A percentile compares a stretch with the other conserved stretches of the same genome.
Conservation (phyloP, 2,113 vertebrate genomes). For the Caracal caracal region DNA sequence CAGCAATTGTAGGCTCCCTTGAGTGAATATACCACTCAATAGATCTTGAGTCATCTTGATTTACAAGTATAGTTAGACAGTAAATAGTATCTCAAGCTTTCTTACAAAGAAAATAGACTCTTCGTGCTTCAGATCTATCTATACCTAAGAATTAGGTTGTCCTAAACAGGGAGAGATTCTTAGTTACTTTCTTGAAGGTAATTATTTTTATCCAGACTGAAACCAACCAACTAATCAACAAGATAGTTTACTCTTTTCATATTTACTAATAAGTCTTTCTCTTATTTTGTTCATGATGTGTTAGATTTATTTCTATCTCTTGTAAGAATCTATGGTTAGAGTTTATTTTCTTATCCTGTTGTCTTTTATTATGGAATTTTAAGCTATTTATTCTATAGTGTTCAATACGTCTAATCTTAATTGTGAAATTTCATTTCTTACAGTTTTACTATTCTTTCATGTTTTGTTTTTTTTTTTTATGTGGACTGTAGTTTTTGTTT, state of each 20-base stretch:
- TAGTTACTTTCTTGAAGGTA: neutral
- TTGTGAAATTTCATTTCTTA: neutral
- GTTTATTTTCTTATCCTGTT: neutral
- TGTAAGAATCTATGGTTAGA: neutral
- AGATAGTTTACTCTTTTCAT: neutral
- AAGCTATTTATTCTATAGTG: neutral
- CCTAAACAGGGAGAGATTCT: neutral
- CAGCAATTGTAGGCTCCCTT: neutral
- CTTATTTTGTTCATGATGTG: neutral
- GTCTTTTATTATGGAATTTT: neutral
- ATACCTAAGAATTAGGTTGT: neutral
- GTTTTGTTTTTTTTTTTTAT: neutral
- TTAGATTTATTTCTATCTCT: neutral
- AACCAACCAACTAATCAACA: neutral
- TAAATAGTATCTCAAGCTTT: conserved; percentile 18
- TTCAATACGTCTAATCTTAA: neutral
- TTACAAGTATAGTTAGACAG: neutral
- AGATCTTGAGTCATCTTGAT: conserved; percentile 4
- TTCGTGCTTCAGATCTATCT: neutral
- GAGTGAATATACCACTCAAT: neutral
- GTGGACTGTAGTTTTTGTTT: neutral
- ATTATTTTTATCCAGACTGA: neutral
- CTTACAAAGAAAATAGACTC: neutral
- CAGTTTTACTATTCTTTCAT: neutral
- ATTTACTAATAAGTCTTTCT: neutral